Base-by-base conservation (phyloP, 2,888 invertebrate genomes). In the Spisula subtruncata region DNA sequence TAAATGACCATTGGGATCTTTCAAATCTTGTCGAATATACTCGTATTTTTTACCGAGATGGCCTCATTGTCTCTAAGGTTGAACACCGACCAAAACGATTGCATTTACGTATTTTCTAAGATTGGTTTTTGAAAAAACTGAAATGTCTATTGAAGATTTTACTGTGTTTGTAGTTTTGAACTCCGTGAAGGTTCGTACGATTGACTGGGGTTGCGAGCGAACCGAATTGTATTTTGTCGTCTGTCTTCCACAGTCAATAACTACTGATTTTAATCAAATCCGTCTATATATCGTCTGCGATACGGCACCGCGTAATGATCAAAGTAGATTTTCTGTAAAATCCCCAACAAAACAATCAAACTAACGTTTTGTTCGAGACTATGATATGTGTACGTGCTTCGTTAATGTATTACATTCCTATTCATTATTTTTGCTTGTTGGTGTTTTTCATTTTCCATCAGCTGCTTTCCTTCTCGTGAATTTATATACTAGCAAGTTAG, bases 391-490 rank as follows among this genome's bases (percentile, higher is more conserved):
- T 32, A 75, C 32, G 32, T 32, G 75, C 25, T 35, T 41, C 1
- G 75, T 14, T 75, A 75, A 75, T 75, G 32, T 75, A 75, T 75
- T 35, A 32, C 75, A 75, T 75, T 35, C 75, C 35, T 12, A 35
- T 75, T 32, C 14, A 35, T 75, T 32, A 75, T 32, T 32, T 75
- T 75, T 75, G 29, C 60, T 75, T 75, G 75, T 32, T 35, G 35
- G 25, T 25, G 60, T 66, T 66, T 66, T 66, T 12, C 60, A 25
- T 25, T 66, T n/a, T 66, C 25, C 60, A 66, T 25, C 60, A 66
- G 60, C 60, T 66, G 60, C 25, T 25, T 25, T 25, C 5, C n/a
- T n/a, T 66, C 25, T 66, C 12, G 60, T 25, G 25, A n/a, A 25
- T 51, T 12, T 51, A 14, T 51, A 51, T 51, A 51, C 51, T 16